A percentile compares a stretch with the other conserved stretches of the same genome.
Evolutionary conservation across 2,113 vertebrate species (phyloP).

Genomic region (Danio rerio): GRCz12tu NC_133177.1:43991001-43991500

Average conservation of each 20-base stretch:
- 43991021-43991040: constrained; percentile 33
- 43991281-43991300: neutral
- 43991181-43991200: neutral
- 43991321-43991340: too few species aligned
- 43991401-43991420: neutral
- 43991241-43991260: neutral
- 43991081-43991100: constrained; percentile 50
- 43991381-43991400: neutral
- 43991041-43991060: constrained; percentile 26
- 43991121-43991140: constrained; percentile 12
- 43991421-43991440: too few species aligned
- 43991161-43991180: neutral
- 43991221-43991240: constrained; percentile 8
- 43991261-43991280: neutral
- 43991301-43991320: neutral
- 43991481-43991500: too few species aligned
- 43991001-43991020: neutral
- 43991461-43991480: too few species aligned
- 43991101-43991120: constrained; percentile 19
- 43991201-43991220: neutral
- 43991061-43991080: constrained; percentile 12
- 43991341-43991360: neutral
- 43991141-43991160: constrained; percentile 16
- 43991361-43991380: neutral
- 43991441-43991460: too few species aligned